Percentiles rank a stretch among this genome's conserved stretches.
phyloP scores from a whole-genome alignment of 1,140 invertebrate genomes.

The Andricus grossulariae region DNA sequence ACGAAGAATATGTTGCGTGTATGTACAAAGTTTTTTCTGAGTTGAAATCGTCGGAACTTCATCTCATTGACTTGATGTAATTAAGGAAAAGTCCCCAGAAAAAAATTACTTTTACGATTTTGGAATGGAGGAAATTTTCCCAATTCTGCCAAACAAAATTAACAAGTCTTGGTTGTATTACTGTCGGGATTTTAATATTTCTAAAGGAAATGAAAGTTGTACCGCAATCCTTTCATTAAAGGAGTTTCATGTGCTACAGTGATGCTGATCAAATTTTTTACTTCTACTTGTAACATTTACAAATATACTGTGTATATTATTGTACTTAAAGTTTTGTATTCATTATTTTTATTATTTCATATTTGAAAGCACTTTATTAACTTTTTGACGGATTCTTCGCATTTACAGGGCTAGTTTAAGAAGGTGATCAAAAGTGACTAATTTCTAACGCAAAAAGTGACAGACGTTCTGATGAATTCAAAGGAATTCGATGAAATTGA shows the following conservation, averaged over 20 bases:
- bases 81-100: neutral
- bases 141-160: neutral
- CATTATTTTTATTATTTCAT: no score
- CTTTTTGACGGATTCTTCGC: no score
- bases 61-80: no score
- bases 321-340: constrained; percentile 5
- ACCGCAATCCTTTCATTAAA: constrained; percentile 4
- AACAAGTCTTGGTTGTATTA: neutral
- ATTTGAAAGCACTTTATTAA: no score
- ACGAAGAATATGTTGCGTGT: neutral
- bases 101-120: neutral
- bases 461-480: no score
- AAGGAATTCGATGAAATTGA: no score
- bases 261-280: constrained; percentile 15
- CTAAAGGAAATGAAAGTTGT: neutral
- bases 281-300: constrained; percentile 19
- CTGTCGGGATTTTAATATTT: neutral
- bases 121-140: neutral
- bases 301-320: constrained; percentile 25
- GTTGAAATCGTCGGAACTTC: neutral
- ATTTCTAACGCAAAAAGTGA: no score
- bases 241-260: constrained; percentile 11
- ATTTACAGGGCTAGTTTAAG: no score
- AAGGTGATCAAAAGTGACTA: no score
- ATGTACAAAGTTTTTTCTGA: constrained; percentile 1